Evolutionary conservation across 2,113 vertebrate genomes (phyloP).

Genomic region (Nycticorax nycticorax): DNA sequence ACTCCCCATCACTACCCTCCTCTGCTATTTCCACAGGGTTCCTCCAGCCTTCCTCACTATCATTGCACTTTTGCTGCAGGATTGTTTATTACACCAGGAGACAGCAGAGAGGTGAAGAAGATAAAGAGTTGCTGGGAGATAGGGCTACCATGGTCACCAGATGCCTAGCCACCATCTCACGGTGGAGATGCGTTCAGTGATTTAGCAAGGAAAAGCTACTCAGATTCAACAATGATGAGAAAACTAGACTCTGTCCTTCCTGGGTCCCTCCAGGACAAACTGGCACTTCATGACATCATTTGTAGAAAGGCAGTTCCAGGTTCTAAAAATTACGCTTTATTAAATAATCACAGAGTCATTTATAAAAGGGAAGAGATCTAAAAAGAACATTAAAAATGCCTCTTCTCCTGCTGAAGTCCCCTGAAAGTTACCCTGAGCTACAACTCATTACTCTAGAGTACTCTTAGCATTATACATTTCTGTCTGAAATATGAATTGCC

Average conservation of each 20-base stretch:
- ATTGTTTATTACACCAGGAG: neutral
- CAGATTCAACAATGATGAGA: neutral
- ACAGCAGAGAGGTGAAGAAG: neutral
- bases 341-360: neutral
- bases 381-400: neutral
- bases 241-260: neutral
- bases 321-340: constrained; percentile 7
- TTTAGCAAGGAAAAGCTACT: neutral
- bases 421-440: neutral
- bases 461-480: neutral
- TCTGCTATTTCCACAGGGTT: neutral
- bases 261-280: neutral
- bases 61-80: neutral
- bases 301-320: neutral
- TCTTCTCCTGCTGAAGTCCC: neutral
- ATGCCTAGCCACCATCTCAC: neutral
- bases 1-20: neutral
- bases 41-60: neutral
- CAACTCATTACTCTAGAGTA: constrained; percentile 10
- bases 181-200: rapidly evolving
- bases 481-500: neutral
- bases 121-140: neutral
- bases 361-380: neutral
- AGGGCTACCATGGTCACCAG: neutral
- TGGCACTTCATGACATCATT: neutral